Evolutionary conservation across 1,140 invertebrate species (phyloP).

Genomic region (Oncopeltus fasciatus): DNA sequence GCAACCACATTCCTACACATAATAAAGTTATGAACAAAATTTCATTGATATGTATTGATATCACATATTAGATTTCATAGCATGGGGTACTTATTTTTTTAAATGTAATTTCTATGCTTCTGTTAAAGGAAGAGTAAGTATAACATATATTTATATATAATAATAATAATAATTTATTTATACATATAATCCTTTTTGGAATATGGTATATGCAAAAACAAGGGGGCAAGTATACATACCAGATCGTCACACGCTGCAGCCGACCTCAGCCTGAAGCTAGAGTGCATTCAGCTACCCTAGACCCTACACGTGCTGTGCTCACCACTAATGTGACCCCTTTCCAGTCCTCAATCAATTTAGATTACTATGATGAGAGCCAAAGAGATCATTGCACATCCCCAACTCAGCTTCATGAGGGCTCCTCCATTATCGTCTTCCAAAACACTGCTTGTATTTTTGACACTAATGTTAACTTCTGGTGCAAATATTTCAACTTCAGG

Average conservation of each 20-base stretch:
- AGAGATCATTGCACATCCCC: not conserved
- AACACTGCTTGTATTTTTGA: not conserved
- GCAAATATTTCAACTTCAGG: not conserved
- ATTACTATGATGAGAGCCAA: conserved; percentile 1
- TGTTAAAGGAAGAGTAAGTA: no score
- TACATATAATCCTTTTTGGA: no score
- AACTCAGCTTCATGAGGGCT: not conserved
- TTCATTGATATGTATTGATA: not conserved
- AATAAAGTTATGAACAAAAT: not conserved
- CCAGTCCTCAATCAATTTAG: not conserved
- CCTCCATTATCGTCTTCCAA: not conserved
- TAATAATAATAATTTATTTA: no score
- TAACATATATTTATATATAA: no score
- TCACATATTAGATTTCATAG: conserved; percentile 1
- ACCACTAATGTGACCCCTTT: conserved; percentile 3
- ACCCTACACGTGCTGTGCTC: conserved; percentile 16
- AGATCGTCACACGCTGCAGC: no score
- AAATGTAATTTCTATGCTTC: no score
- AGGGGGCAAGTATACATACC: no score
- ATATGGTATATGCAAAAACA: no score
- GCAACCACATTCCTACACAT: not conserved
- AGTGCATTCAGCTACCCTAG: conserved; percentile 13
- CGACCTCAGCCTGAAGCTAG: conserved; percentile 12
- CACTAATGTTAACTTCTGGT: not conserved
- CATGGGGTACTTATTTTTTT: no score